Evolutionary conservation across 2,888 invertebrate species (phyloP).

Genomic region (Quadroppia sp.): DNA sequence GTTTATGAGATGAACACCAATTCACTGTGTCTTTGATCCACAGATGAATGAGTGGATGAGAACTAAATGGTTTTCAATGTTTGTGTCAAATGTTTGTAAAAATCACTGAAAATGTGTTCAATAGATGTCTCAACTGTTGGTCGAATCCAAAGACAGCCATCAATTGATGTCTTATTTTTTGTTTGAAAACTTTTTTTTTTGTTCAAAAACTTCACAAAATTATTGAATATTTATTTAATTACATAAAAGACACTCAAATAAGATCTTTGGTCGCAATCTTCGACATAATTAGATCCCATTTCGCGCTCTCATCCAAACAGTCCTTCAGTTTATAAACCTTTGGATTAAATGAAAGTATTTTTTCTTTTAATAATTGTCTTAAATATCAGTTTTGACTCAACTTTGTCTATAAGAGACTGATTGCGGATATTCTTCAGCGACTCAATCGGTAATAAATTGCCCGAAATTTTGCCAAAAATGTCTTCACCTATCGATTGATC

Average conservation of each 20-base stretch:
- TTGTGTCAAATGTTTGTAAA: background rate
- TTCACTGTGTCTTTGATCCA: background rate
- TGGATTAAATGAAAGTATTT: background rate
- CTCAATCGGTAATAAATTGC: background rate
- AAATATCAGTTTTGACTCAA: background rate
- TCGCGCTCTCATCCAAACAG: background rate
- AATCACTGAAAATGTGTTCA: background rate
- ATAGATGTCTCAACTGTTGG: background rate
- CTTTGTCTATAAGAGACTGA: background rate
- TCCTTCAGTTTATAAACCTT: slow-evolving; percentile 7
- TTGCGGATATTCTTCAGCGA: background rate
- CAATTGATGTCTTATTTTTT: no score
- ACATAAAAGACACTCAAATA: background rate
- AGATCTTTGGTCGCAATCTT: slow-evolving; percentile 11
- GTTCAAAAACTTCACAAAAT: no score
- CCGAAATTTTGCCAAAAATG: background rate
- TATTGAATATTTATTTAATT: no score
- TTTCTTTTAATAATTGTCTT: no score
- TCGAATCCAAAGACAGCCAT: no score
- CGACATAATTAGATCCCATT: slow-evolving; percentile 23
- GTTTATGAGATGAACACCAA: background rate
- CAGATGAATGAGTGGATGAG: background rate
- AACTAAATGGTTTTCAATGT: background rate
- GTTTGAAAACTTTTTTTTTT: no score
- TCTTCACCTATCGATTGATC: background rate